Evolutionary conservation across 2,888 invertebrate species (phyloP).

Genomic region (Drosophila tanythrix): DNA sequence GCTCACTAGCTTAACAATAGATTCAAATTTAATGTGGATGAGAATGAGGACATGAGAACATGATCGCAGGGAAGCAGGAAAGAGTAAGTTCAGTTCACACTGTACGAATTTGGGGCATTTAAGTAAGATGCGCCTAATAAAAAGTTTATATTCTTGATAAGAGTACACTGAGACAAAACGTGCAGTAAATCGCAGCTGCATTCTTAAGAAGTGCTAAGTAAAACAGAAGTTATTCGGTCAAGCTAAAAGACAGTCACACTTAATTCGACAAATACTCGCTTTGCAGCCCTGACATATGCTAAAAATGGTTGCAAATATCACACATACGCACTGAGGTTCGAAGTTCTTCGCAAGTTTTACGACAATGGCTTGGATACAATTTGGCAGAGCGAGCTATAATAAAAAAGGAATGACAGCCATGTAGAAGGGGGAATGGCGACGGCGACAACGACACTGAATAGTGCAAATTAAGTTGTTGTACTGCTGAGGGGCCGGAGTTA

Average conservation of each 20-base stretch:
- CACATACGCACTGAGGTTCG: conserved; percentile 68
- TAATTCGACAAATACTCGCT: not conserved
- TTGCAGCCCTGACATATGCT: conserved; percentile 36
- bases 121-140: not conserved
- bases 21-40: not conserved
- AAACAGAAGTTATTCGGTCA: not conserved
- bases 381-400: conserved; percentile 70
- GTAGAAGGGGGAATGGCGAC: conserved; percentile 20
- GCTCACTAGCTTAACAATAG: not conserved
- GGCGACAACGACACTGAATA: conserved; percentile 60
- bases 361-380: conserved; percentile 76
- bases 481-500: not conserved
- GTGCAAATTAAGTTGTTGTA: conserved; percentile 76
- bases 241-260: not conserved
- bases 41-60: not conserved
- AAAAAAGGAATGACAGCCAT: conserved; percentile 52
- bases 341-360: conserved; percentile 67
- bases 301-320: conserved; percentile 51
- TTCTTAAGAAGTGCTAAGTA: not conserved
- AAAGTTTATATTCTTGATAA: too few relatives aligned
- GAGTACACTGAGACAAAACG: not conserved
- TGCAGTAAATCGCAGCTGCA: not conserved
- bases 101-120: too few relatives aligned
- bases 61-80: not conserved
- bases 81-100: not conserved